These are phyloP conservation scores for Lepidocyrtinus sp. DNA, from an alignment of 2,888 invertebrate species.

Conservation along the genomic window DNA sequence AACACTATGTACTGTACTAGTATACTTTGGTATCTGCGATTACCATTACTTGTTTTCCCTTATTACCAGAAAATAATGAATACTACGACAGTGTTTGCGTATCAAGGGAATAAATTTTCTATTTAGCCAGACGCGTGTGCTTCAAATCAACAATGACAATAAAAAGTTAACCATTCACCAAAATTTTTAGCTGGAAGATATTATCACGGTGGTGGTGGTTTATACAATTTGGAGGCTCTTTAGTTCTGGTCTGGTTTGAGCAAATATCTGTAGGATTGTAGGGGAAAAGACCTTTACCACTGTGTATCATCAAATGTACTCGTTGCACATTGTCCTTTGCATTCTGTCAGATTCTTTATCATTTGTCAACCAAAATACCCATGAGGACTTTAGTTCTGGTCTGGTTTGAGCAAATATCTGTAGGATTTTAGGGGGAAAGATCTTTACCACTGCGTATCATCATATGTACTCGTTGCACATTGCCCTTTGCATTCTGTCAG, in stretches of 20 bases:
- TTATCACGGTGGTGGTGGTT: constrained; percentile 34
- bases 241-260: constrained; percentile 22
- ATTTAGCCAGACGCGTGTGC: constrained; percentile 32
- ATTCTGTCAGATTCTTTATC: too few species aligned
- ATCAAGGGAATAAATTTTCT: too few species aligned
- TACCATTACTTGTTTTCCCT: too few species aligned
- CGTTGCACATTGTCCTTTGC: too few species aligned
- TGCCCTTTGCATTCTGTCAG: too few species aligned
- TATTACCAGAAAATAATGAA: too few species aligned
- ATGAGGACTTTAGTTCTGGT: constrained; percentile 33
- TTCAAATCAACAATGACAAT: too few species aligned
- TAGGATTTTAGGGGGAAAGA: too few species aligned
- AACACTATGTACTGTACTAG: too few species aligned
- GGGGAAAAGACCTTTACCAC: not conserved
- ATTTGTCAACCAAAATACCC: constrained; percentile 51
- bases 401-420: constrained; percentile 32
- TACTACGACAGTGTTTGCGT: too few species aligned
- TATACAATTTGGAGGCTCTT: constrained; percentile 20
- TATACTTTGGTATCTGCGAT: too few species aligned
- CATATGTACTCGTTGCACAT: not conserved
- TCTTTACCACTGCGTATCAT: not conserved
- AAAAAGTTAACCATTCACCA: constrained; percentile 23
- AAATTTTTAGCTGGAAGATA: constrained; percentile 37
- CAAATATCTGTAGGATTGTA: too few species aligned
- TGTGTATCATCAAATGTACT: constrained; percentile 7